Percentiles rank a stretch among this genome's conserved stretches.
Conservation (phyloP, 2,797 vertebrate species). For the Microcaecilia unicolor region DNA sequence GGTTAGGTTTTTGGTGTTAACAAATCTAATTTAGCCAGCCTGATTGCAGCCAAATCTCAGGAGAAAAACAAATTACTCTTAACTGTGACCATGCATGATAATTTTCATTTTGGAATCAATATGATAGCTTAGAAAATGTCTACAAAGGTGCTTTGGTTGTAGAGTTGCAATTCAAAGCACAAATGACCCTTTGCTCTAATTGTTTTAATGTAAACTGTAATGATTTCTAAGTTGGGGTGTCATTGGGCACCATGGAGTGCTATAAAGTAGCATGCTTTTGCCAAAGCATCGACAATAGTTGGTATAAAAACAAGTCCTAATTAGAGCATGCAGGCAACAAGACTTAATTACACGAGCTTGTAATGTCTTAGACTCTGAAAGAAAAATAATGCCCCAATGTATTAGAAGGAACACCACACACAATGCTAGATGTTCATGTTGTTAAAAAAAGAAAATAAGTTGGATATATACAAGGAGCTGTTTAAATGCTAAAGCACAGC, state of each 20-base stretch:
- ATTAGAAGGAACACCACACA: not conserved
- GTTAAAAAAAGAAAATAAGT: not conserved
- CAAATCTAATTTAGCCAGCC: too few relatives aligned
- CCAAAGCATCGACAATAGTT: slow-evolving; percentile 19
- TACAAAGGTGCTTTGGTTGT: too few relatives aligned
- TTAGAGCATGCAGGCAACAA: slow-evolving; percentile 18
- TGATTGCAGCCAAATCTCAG: too few relatives aligned
- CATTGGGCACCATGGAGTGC: not conserved
- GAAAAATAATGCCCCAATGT: slow-evolving; percentile 22
- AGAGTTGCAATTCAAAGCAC: too few relatives aligned
- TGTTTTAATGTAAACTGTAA: too few relatives aligned
- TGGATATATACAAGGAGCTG: not conserved
- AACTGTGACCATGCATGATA: too few relatives aligned
- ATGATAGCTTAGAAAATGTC: too few relatives aligned
- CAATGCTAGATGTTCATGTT: slow-evolving; percentile 3
- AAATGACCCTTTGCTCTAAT: too few relatives aligned
- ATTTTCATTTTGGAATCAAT: too few relatives aligned
- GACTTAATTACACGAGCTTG: slow-evolving; percentile 28
- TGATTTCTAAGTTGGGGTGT: slow-evolving; percentile 11
- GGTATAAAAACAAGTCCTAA: slow-evolving; percentile 28
- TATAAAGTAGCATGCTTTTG: not conserved
- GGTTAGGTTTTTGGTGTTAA: too few relatives aligned
- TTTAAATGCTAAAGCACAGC: slow-evolving; percentile 17
- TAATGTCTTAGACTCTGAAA: slow-evolving; percentile 5
- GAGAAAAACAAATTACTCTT: too few relatives aligned